Evolutionary conservation across 2,888 invertebrate genomes (phyloP).

Genomic region (Rhamnusium bicolor): DNA sequence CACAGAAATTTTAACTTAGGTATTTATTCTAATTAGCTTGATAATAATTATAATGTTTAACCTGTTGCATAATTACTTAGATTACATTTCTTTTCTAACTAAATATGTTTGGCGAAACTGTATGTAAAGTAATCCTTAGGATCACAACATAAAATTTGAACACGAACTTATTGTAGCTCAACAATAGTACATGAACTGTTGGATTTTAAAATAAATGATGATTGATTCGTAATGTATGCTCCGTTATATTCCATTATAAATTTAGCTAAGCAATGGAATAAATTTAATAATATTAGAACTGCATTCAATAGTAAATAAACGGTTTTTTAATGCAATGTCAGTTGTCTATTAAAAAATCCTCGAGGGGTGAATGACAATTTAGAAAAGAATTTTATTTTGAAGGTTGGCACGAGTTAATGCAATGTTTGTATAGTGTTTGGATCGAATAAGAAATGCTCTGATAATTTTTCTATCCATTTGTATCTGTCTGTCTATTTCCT

Average conservation of each 20-base stretch:
- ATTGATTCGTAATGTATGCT: not conserved
- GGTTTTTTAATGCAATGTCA: constrained; percentile 20
- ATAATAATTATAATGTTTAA: too few relatives aligned
- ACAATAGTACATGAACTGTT: constrained; percentile 4
- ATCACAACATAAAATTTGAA: not conserved
- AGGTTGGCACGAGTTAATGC: constrained; percentile 54
- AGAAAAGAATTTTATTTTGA: constrained; percentile 47
- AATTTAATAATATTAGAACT: constrained; percentile 13
- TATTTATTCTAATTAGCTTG: too few relatives aligned
- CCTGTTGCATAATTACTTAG: too few relatives aligned
- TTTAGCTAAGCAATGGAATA: constrained; percentile 3
- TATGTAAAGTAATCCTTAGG: not conserved
- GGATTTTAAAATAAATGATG: constrained; percentile 1
- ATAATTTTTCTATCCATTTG: constrained; percentile 82
- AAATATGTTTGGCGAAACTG: not conserved
- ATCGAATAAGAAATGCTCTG: constrained; percentile 74
- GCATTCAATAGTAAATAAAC: constrained; percentile 28
- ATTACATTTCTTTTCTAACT: not conserved
- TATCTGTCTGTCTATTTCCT: constrained; percentile 81
- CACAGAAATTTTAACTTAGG: too few relatives aligned
- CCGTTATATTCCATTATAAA: not conserved
- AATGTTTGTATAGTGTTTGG: constrained; percentile 63
- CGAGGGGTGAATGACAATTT: constrained; percentile 39
- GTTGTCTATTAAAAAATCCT: constrained; percentile 37
- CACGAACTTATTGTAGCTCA: not conserved